Conservation (phyloP, 2,888 invertebrate species). For the Drymonia ruficornis region DNA sequence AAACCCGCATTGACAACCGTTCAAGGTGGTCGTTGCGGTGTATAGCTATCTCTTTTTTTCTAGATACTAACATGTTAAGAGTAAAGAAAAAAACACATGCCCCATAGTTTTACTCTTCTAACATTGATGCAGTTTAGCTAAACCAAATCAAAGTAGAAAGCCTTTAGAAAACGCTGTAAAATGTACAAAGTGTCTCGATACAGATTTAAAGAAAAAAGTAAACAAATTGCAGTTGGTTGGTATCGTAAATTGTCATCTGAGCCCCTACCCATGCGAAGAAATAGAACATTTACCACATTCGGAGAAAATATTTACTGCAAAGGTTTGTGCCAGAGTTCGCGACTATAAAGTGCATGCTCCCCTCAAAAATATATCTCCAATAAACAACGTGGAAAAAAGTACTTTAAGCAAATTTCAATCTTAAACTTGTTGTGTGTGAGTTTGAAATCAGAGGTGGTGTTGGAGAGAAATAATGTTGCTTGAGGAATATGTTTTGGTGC, state of each 20-base stretch:
- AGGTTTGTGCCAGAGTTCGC: constrained; percentile 57
- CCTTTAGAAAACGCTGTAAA: too few species aligned
- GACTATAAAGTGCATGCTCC: constrained; percentile 61
- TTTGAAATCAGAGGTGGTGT: constrained; percentile 26
- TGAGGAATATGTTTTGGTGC: constrained; percentile 53
- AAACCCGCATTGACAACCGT: too few species aligned
- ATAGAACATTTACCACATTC: constrained; percentile 25
- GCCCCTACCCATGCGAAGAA: background rate
- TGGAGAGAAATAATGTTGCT: constrained; percentile 52
- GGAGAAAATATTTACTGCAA: constrained; percentile 60
- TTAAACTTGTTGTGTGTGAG: constrained; percentile 30
- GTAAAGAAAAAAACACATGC: too few species aligned
- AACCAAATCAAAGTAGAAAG: too few species aligned
- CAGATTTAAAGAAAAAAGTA: background rate
- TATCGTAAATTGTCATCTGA: constrained; percentile 12
- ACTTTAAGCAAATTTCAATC: constrained; percentile 30
- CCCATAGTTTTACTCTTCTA: too few species aligned
- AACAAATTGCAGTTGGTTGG: background rate
- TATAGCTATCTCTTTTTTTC: too few species aligned
- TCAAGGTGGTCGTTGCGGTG: too few species aligned
- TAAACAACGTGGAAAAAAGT: constrained; percentile 50
- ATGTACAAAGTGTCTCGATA: too few species aligned
- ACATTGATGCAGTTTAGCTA: too few species aligned
- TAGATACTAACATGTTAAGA: too few species aligned
- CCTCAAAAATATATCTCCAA: constrained; percentile 64